Percentiles rank a stretch among this genome's conserved stretches.
These are phyloP conservation scores for Ursus arctos DNA, from an alignment of 2,113 vertebrate genomes.

Conservation along the genomic window DNA sequence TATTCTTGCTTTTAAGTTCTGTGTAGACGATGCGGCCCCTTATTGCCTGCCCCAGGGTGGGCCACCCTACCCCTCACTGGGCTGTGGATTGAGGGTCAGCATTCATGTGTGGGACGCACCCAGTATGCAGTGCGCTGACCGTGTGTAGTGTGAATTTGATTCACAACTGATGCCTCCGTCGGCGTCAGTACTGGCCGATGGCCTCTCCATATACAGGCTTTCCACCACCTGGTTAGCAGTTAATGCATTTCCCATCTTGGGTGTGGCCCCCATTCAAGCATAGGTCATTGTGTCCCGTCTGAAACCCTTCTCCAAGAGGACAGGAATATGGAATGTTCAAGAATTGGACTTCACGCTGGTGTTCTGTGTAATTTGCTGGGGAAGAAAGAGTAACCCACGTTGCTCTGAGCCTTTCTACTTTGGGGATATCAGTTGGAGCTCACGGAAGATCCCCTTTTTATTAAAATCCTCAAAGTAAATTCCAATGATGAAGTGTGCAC, in stretches of 20 bases:
- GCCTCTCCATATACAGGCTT: background rate
- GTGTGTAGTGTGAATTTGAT: accelerated
- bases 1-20: background rate
- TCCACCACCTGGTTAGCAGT: too few species aligned
- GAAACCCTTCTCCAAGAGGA: background rate
- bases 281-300: background rate
- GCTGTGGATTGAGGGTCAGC: background rate
- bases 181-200: accelerated
- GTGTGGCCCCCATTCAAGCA: background rate
- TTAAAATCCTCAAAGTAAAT: slow-evolving; percentile 73
- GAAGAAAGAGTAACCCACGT: background rate
- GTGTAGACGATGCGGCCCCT: background rate
- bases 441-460: slow-evolving; percentile 50
- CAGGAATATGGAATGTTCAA: background rate
- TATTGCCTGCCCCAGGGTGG: background rate
- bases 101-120: accelerated
- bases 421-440: background rate
- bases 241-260: background rate
- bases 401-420: background rate
- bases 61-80: accelerated
- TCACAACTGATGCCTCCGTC: accelerated
- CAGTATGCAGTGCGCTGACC: accelerated
- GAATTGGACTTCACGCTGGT: background rate
- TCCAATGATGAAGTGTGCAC: background rate
- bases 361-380: background rate